Evolutionary conservation across 2,113 vertebrate genomes (phyloP), one percentile per base, ranked within the genome.

Genomic region (Sapajus apella): DNA sequence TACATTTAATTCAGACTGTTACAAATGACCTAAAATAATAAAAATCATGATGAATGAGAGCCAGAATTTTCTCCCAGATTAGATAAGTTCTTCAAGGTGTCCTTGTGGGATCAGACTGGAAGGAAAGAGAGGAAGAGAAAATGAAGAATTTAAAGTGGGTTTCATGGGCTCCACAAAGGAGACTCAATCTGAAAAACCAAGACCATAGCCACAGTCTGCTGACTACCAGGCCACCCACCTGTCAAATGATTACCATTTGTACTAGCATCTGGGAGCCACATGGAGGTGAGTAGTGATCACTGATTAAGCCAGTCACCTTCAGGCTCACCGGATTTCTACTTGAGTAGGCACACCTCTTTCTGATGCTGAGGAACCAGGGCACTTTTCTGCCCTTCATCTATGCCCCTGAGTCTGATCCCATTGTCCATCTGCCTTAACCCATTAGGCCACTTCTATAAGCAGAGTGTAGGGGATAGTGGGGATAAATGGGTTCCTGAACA

Each of bases 21-120:
- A 96, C 58, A 96, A 92, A 95, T 93, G 79, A 89, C 79, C 43
- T 94, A 82, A 96, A 97, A 94, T 96, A 96, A 97, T 91, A 97
- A 97, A 97, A 96, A 86, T 86, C 82, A 96, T 73, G 61, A 94
- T 93, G 61, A 97, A 95, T 87, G 95, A 96, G 40, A 96, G 50
- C 66, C 30, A 81, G 55, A 82, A 82, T 95, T 94, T 76, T 84
- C 70, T 94, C 80, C 21, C 43, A 87, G 82, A 90, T 93, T 56
- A 94, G 43, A 79, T 25, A 94, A 77, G 50, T 66, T 95, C 90
- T 75, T 96, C 66, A 96, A 97, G n/a, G 40, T 91, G 52, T 84
- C 45, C 55, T 94, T 97, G 93, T 12, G 58, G 92, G 32, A 86
- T 37, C 32, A 85, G n/a, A 21, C 77, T 82, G 13, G 18, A 95